Conservation (phyloP, 2,888 invertebrate genomes). For the Spilosoma lubricipeda region DNA sequence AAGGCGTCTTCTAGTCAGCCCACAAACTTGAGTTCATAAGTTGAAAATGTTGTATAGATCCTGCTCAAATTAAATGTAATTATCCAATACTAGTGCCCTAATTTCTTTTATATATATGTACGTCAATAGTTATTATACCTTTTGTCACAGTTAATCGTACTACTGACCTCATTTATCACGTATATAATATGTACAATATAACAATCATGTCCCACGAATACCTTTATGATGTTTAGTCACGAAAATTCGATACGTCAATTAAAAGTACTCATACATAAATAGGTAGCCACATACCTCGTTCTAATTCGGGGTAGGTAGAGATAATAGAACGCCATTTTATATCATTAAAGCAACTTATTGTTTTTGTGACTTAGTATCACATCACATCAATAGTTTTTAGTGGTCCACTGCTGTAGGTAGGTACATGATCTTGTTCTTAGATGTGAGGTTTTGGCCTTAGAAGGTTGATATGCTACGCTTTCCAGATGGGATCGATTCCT, state of each 20-base stretch:
- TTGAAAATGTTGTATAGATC: background rate
- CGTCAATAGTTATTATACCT: background rate
- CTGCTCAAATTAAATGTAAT: background rate
- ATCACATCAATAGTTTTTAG: too few relatives aligned
- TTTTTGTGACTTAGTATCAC: too few relatives aligned
- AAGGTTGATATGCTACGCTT: too few relatives aligned
- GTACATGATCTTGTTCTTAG: too few relatives aligned
- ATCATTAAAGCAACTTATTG: background rate
- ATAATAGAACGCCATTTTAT: background rate
- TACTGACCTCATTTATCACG: background rate
- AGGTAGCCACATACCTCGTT: too few relatives aligned
- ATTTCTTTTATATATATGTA: background rate
- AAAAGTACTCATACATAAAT: too few relatives aligned
- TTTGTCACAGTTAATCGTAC: background rate
- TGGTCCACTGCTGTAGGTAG: too few relatives aligned
- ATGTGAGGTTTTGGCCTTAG: too few relatives aligned
- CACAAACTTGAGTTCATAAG: background rate
- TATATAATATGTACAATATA: background rate
- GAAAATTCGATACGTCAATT: background rate
- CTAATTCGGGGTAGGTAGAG: background rate
- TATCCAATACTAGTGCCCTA: background rate
- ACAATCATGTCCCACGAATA: background rate
- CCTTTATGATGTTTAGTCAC: slow-evolving; percentile 1
- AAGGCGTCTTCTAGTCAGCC: too few relatives aligned
- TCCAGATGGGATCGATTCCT: too few relatives aligned